Evolutionary conservation across 2,113 vertebrate species (phyloP).

Genomic region (Turnix velox): DNA sequence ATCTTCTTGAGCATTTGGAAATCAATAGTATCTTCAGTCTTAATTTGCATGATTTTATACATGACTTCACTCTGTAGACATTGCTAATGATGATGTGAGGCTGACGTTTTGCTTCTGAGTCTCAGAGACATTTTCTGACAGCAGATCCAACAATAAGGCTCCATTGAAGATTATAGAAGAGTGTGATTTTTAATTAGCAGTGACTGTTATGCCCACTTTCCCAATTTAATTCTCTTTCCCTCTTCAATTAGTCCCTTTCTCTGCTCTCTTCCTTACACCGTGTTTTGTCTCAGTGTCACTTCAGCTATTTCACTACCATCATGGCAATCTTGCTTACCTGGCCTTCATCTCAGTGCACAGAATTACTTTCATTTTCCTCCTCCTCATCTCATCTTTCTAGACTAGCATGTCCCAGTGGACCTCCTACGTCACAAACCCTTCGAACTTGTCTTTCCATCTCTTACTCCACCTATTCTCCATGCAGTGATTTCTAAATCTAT

Average conservation of each 20-base stretch:
- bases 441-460: background rate
- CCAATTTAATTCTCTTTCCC: background rate
- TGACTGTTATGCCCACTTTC: background rate
- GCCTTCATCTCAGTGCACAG: background rate
- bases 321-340: background rate
- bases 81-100: rapidly evolving
- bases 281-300: background rate
- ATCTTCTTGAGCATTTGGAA: background rate
- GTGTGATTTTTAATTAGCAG: background rate
- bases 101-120: background rate
- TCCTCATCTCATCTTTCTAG: background rate
- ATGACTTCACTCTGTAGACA: background rate
- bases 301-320: background rate
- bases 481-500: background rate
- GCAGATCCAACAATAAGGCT: background rate
- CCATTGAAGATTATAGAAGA: background rate
- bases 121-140: background rate
- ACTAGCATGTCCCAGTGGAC: background rate
- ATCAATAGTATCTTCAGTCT: background rate
- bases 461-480: background rate
- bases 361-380: background rate
- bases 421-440: background rate
- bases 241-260: background rate
- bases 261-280: background rate
- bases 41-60: background rate